phyloP scores from a whole-genome alignment of 2,888 invertebrate species.

The Pelosia muscerda region DNA sequence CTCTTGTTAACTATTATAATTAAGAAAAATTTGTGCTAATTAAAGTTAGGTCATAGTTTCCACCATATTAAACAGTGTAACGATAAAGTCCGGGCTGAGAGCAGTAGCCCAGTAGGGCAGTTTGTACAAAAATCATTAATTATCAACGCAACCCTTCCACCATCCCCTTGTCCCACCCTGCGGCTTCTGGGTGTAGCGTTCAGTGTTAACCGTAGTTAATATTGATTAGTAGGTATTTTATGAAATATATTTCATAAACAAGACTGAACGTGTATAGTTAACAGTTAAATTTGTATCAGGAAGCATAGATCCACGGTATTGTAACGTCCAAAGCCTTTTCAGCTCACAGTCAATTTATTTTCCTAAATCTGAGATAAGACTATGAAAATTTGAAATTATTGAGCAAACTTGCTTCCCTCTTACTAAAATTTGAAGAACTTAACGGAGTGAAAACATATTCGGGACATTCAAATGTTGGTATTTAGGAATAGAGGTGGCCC shows the following conservation, averaged over 20 bases:
- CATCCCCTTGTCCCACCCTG: conserved; percentile 44
- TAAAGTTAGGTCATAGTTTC: conserved; percentile 15
- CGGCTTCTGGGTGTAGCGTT: conserved; percentile 41
- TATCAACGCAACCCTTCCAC: conserved; percentile 66
- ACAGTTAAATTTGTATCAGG: neutral
- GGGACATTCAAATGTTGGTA: too few species aligned
- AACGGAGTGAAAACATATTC: too few species aligned
- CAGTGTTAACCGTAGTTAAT: conserved; percentile 33
- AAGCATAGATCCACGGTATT: neutral
- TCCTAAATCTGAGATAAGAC: neutral
- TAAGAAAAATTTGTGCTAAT: neutral
- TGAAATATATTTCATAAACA: neutral
- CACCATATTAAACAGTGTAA: conserved; percentile 36
- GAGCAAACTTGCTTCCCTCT: too few species aligned
- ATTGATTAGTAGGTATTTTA: conserved; percentile 20
- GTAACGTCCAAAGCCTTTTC: neutral
- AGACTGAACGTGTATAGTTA: neutral
- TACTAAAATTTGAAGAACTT: too few species aligned
- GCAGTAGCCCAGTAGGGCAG: conserved; percentile 52
- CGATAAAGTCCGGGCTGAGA: conserved; percentile 50
- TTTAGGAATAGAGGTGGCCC: too few species aligned
- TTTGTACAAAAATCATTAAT: conserved; percentile 82
- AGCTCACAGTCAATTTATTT: neutral
- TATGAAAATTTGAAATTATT: too few species aligned
- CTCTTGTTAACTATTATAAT: neutral